phyloP scores from a whole-genome alignment of 2,797 vertebrate genomes.

The Scarus forsteni region DNA sequence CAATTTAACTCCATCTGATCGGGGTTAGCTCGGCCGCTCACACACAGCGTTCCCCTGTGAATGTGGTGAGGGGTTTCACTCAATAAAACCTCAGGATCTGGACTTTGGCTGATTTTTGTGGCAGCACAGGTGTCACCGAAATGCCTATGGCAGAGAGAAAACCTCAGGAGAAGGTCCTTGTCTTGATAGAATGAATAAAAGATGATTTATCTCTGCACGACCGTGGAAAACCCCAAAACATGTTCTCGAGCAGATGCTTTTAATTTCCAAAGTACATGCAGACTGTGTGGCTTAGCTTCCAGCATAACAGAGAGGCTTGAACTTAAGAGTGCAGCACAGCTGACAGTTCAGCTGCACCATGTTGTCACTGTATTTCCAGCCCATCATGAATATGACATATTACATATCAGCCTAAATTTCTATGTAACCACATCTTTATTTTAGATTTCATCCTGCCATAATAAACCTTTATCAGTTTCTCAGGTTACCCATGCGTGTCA shows the following conservation, averaged over 20 bases:
- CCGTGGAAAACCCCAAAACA: background rate
- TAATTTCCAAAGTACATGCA: background rate
- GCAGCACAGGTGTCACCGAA: slow-evolving; percentile 1
- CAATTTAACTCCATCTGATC: slow-evolving; percentile 83
- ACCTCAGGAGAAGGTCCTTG: background rate
- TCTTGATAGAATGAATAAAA: background rate
- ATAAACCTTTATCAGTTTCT: too few species aligned
- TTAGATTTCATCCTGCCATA: too few species aligned
- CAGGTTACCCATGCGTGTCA: too few species aligned
- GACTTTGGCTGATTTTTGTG: background rate
- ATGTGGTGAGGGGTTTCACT: slow-evolving; percentile 13
- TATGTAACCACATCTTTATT: too few species aligned
- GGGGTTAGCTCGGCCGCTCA: slow-evolving; percentile 65
- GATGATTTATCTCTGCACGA: background rate
- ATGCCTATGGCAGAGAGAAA: background rate
- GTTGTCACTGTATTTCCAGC: background rate
- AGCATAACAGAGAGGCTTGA: background rate
- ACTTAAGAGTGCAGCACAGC: background rate
- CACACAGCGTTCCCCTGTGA: slow-evolving; percentile 28
- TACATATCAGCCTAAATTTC: background rate
- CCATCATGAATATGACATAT: background rate
- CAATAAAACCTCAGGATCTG: slow-evolving; percentile 8
- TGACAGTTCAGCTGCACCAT: background rate
- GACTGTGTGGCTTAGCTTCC: background rate
- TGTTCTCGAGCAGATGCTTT: background rate